Evolutionary conservation across 2,113 vertebrate genomes (phyloP).

Genomic region (Axis porcinus): DNA sequence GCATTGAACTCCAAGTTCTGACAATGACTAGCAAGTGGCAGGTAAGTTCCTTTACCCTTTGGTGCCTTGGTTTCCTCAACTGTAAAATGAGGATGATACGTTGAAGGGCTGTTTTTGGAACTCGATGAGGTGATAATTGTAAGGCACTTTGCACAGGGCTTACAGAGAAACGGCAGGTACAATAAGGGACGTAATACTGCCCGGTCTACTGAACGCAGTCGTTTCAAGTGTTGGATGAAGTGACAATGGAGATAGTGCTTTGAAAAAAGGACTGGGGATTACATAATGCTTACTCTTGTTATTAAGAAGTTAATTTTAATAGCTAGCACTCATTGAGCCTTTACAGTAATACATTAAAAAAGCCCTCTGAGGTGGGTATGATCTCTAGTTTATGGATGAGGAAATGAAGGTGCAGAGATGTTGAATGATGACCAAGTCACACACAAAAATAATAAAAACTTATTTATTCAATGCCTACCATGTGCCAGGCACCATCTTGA

Average conservation of each 20-base stretch:
- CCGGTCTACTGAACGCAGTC: background rate
- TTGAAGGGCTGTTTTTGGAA: background rate
- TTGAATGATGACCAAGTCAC: background rate
- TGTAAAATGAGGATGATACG: background rate
- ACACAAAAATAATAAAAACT: background rate
- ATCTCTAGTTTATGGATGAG: constrained; percentile 7
- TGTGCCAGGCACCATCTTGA: background rate
- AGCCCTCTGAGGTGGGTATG: background rate
- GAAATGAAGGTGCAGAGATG: constrained; percentile 3
- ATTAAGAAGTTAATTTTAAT: constrained; percentile 35
- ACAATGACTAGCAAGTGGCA: background rate
- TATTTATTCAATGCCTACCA: background rate
- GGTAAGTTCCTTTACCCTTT: background rate
- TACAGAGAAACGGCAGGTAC: background rate
- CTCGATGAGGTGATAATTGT: background rate
- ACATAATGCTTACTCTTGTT: constrained; percentile 33
- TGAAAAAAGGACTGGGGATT: background rate
- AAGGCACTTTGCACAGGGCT: background rate
- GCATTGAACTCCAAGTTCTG: background rate
- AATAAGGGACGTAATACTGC: too few species aligned
- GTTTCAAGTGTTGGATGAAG: background rate
- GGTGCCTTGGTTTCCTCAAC: background rate
- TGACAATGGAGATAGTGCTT: background rate
- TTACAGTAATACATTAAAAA: constrained; percentile 5
- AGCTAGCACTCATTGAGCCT: constrained; percentile 3